Base-by-base conservation (phyloP, 1,140 invertebrate species). In the Zaprionus davidi region DNA sequence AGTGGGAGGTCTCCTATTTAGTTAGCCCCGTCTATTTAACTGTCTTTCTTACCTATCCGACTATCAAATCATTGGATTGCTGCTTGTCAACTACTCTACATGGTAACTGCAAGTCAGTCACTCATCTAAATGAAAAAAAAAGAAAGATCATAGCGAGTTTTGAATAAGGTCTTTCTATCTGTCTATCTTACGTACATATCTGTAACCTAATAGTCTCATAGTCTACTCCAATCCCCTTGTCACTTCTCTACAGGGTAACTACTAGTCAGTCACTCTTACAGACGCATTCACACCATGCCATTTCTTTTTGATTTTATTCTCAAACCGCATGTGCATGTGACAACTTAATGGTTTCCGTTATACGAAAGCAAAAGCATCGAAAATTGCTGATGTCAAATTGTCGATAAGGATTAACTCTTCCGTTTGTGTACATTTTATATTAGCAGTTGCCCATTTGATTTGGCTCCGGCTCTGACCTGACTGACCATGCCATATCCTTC, bases 321-420 rank as follows among this genome's bases (percentile, higher is more conserved):
- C 15, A 49, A 28, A 66, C 46, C 72, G 57, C 63, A 66, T 71
- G 68, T 88, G 84, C 78, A 87, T 88, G 84, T 87, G 84, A 87
- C 84, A 87, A 87, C 84, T 87, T 87, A 87, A 87, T 87, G 84
- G 84, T 83, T 87, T 87, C 81, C 85, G 81, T 78, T 88, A 81
- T 88, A 74, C 70, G 84, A 88, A 87, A 87, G 84, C 84, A 87
- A 87, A 79, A 87, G 81, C 84, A 84, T 80, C 82, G 82, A 88
- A 87, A 84, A 87, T 87, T 88, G 84, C 84, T 84, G 75, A 87
- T 87, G 84, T 84, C 84, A 88, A 87, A 87, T 84, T 87, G 84
- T 87, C 84, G 84, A 87, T 87, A 88, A 88, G 84, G 81, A 87
- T 87, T 87, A 87, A 87, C 81, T 87, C 81, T 75, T 88, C 81